Evolutionary conservation across 2,888 invertebrate species (phyloP), one percentile per base, ranked within the genome.

Genomic region (Papilio protenor): DNA sequence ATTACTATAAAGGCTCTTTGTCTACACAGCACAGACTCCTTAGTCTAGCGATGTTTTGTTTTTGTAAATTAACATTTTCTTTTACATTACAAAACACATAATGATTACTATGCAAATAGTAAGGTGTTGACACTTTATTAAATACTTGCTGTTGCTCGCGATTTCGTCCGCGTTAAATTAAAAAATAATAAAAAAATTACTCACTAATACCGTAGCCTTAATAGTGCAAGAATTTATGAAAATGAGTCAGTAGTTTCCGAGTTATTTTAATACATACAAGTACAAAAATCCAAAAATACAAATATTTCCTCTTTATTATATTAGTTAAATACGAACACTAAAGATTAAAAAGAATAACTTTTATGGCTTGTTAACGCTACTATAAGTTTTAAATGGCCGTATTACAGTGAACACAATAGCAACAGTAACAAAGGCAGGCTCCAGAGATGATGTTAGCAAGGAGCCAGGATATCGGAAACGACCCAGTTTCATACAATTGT

Each of bases 381-480:
- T 14, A 45, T 21, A 45, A 45, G 45, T 69, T 45, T 40, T 21
- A 69, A 69, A n/a, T 69, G 45, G 5, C 45, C 14, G 18, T 11
- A 66, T 66, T 69, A 69, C 18, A 45, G 45, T 45, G 16, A 6
- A 55, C 4, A 72, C 72, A 71, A 71, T 59, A 18, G 59, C 1
- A 33, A 47, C 49, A 27, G 45, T 59, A 45, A 76, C 71, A 71
- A 49, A 27, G 57, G 55, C 47, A 18, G 16, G 52, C 33, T 45
- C 18, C 57, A 45, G 66, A 47, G 72, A 59, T 73, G 55, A 59
- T 66, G 69, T 59, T 33, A 66, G 55, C 57, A 77, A 77, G 73
- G 77, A 49, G 57, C 16, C 57, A 70, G 77, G 77, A 77, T 70
- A 73, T 77, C 77, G 77, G 70, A 66, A 72, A 21, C 61, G 77